Evolutionary conservation across 2,113 vertebrate genomes (phyloP).

Genomic region (Trachemys scripta): DNA sequence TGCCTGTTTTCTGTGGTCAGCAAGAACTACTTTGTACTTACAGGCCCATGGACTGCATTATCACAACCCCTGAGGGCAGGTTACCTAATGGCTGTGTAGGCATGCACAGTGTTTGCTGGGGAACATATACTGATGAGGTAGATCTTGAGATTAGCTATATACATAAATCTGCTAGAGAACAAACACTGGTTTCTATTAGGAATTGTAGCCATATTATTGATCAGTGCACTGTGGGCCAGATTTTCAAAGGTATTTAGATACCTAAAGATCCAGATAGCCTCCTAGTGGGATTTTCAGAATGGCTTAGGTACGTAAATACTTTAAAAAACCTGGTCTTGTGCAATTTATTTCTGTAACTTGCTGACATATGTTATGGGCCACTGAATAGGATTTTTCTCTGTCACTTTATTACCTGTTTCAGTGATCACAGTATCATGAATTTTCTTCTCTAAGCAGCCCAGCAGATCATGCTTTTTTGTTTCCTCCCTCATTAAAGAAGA

Average conservation of each 20-base stretch:
- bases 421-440: conserved; percentile 47
- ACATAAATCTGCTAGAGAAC: conserved; percentile 6
- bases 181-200: conserved; percentile 33
- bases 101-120: neutral
- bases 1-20: neutral
- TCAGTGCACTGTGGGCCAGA: neutral
- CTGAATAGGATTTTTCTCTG: conserved; percentile 37
- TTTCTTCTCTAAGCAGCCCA: conserved; percentile 30
- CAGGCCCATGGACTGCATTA: neutral
- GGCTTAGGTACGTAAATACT: neutral
- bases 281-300: neutral
- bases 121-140: neutral
- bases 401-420: conserved; percentile 70
- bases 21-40: neutral
- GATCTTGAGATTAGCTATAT: neutral
- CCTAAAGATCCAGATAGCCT: neutral
- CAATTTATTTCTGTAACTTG: conserved; percentile 73
- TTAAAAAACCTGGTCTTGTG: neutral
- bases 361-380: conserved; percentile 65
- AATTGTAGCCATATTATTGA: conserved; percentile 34
- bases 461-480: conserved; percentile 51
- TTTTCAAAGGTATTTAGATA: neutral
- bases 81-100: neutral
- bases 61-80: neutral
- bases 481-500: conserved; percentile 53